These are phyloP conservation scores for Malurus alboscapulatus DNA, from an alignment of 2,113 vertebrate species.

Conservation along the genomic window DNA sequence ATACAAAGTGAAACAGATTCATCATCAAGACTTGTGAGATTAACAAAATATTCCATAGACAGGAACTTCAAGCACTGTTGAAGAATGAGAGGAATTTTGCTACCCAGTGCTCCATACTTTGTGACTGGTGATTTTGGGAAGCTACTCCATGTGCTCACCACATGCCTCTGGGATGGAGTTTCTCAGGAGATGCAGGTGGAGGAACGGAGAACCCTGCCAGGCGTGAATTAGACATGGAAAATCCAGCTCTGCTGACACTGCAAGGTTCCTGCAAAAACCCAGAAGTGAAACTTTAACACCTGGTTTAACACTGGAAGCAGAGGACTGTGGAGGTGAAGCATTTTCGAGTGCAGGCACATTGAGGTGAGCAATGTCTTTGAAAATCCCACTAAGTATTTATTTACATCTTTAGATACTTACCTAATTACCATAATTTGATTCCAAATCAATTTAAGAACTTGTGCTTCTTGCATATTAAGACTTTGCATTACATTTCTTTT, in stretches of 20 bases:
- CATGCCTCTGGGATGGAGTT: not conserved
- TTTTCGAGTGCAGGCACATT: not conserved
- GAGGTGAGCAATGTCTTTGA: not conserved
- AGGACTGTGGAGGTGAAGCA: not conserved
- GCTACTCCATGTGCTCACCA: not conserved
- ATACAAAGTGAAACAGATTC: not conserved
- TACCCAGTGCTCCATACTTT: not conserved
- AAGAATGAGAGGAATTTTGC: not conserved
- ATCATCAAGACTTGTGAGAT: not conserved
- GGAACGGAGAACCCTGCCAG: not conserved
- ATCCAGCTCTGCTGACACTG: not conserved
- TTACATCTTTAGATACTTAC: not conserved
- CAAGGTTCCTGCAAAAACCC: not conserved
- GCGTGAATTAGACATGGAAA: not conserved
- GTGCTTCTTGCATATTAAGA: not conserved
- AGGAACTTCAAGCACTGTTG: not conserved
- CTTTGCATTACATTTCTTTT: not conserved
- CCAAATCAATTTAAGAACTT: not conserved
- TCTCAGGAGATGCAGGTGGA: not conserved
- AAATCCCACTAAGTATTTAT: not conserved
- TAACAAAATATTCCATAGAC: not conserved
- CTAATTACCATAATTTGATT: not conserved
- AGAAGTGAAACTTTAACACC: not conserved
- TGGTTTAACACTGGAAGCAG: not conserved
- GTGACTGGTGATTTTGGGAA: not conserved